Evolutionary conservation across 2,797 vertebrate genomes (phyloP), one percentile per base, ranked within the genome.

Genomic region (Xenentodon cancila): DNA sequence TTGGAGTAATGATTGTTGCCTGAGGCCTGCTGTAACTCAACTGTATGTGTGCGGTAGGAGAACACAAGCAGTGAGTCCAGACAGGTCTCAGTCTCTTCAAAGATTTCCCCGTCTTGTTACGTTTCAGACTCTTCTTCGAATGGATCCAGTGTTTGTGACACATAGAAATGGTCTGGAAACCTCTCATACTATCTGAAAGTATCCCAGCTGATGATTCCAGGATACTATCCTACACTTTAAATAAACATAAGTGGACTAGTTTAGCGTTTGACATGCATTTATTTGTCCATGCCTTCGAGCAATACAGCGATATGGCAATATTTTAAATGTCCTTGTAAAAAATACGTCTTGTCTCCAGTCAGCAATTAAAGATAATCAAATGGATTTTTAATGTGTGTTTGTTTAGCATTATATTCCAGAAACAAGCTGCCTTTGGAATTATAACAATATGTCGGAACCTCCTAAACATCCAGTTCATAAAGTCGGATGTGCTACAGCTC

Each of bases 1-100:
- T 52, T 62, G 60, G 64, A 64, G 73, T 79, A 66, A 82, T 77
- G 64, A 64, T 25, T 63, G 71, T 77, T 49, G 61, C 46, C 48
- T 80, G 67, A 69, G 59, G 62, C 68, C 30, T 45, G 6, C 37
- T 43, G 42, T 71, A 77, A 22, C 42, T 78, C 56, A 80, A 70
- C 66, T 58, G 53, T 59, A 56, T 37, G 46, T 64, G 61, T 60
- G 56, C 69, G 55, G 57, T 56, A 67, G 56, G 51, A 22, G 34
- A 77, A 22, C 59, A 50, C 64, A 59, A 37, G 9, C 34, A 37
- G 2, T 12, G 34, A 11, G 34, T 58, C 52, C 27, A n/a, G 53
- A 42, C 15, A n/a, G 37, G n/a, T 25, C 20, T 43, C 53, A 16
- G 40, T 11, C 15, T 18, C 34, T 55, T 43, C 16, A 7, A 21